Conservation (phyloP, 2,113 vertebrate genomes). For the Sorex fumeus region DNA sequence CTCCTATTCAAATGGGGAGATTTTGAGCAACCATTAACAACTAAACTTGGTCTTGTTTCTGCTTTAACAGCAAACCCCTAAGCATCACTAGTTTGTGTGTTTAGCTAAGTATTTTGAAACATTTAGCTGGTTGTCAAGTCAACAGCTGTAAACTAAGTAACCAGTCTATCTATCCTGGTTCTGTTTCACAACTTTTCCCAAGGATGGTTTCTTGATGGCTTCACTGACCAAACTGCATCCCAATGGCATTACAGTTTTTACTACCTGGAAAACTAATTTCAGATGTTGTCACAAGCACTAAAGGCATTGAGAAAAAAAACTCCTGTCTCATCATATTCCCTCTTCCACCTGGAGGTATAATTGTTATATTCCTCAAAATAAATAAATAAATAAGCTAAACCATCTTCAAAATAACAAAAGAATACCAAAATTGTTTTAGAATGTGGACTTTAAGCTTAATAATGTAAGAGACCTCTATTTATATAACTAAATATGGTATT, state of each 20-base stretch:
- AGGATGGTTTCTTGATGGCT: not conserved
- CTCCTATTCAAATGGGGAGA: not conserved
- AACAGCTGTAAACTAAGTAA: slow-evolving; percentile 52
- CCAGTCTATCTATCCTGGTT: slow-evolving; percentile 14
- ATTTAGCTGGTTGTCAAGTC: slow-evolving; percentile 57
- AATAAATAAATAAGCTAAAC: slow-evolving; percentile 22
- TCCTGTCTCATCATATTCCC: not conserved
- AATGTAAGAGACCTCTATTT: not conserved
- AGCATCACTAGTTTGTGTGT: not conserved
- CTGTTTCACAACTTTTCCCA: slow-evolving; percentile 52
- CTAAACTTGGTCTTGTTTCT: not conserved
- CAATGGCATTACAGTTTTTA: slow-evolving; percentile 34
- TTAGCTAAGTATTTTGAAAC: slow-evolving; percentile 47
- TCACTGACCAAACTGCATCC: not conserved
- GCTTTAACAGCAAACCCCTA: not conserved
- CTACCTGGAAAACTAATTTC: slow-evolving; percentile 55
- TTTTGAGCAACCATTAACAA: not conserved
- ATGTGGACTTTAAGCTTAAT: slow-evolving; percentile 3
- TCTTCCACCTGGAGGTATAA: slow-evolving; percentile 28
- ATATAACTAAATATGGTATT: not conserved
- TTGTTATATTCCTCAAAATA: not conserved
- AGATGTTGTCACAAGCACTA: not conserved
- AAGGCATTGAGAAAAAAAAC: slow-evolving; percentile 33
- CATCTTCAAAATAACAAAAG: slow-evolving; percentile 23
- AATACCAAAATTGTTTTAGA: not conserved